phyloP scores from a whole-genome alignment of 2,113 vertebrate genomes.

The Panthera tigris region DNA sequence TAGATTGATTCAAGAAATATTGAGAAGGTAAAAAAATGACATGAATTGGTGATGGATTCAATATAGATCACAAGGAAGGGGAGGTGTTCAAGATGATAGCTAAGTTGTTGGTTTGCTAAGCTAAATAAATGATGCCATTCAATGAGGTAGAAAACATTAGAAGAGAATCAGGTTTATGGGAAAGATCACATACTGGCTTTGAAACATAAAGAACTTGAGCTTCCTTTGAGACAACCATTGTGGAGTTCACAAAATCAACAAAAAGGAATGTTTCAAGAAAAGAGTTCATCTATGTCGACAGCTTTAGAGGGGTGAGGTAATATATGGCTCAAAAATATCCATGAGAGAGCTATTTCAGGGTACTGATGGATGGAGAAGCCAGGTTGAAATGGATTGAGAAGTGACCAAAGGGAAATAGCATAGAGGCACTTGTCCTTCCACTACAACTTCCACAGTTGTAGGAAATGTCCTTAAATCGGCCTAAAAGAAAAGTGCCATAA shows the following conservation, averaged over 20 bases:
- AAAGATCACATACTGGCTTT: neutral
- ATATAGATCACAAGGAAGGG: neutral
- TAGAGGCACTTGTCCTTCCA: neutral
- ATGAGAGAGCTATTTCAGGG: neutral
- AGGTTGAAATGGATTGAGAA: neutral
- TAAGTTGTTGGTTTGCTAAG: neutral
- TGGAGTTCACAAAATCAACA: neutral
- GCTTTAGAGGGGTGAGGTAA: neutral
- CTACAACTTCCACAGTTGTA: neutral
- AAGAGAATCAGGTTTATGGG: neutral
- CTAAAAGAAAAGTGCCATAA: neutral
- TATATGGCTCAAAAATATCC: neutral
- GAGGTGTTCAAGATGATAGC: neutral
- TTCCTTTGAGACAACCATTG: neutral
- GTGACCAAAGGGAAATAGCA: neutral
- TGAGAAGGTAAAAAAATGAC: slow-evolving; percentile 19
- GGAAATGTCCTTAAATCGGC: neutral
- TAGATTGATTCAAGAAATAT: neutral
- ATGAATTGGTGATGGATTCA: neutral
- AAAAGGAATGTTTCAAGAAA: neutral
- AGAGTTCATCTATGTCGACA: neutral
- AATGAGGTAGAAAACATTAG: neutral
- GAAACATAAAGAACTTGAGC: neutral
- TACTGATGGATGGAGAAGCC: neutral
- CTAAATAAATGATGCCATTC: neutral